Evolutionary conservation across 2,888 invertebrate genomes (phyloP).

Genomic region (Cerastis leucographa): DNA sequence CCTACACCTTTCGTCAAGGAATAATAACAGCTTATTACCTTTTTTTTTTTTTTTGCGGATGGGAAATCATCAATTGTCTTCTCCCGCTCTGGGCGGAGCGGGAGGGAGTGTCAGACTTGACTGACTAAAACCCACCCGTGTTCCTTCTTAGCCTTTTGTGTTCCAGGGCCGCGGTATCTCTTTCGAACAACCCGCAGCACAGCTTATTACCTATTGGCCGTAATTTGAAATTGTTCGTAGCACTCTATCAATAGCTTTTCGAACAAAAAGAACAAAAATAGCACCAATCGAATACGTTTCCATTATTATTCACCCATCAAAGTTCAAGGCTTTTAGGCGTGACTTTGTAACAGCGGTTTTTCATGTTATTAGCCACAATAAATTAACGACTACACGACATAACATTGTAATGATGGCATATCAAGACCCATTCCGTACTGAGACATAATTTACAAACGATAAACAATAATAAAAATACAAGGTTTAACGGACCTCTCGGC

Average conservation of each 20-base stretch:
- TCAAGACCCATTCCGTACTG: neutral
- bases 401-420: slow-evolving; percentile 2
- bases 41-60: too few relatives aligned
- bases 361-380: neutral
- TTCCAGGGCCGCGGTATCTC: too few relatives aligned
- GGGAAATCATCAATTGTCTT: too few relatives aligned
- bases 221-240: too few relatives aligned
- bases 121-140: too few relatives aligned
- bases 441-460: neutral
- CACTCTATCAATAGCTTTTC: neutral
- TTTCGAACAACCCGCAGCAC: too few relatives aligned
- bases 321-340: slow-evolving; percentile 7
- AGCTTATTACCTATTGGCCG: neutral
- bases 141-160: too few relatives aligned
- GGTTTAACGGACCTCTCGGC: too few relatives aligned
- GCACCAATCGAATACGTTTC: slow-evolving; percentile 3
- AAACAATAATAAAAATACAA: too few relatives aligned
- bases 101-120: too few relatives aligned
- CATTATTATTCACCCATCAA: slow-evolving; percentile 4
- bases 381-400: slow-evolving; percentile 1
- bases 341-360: slow-evolving; percentile 6
- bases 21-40: neutral
- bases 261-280: neutral
- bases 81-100: too few relatives aligned
- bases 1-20: neutral